These are phyloP conservation scores for Lagenorhynchus albirostris DNA, from an alignment of 2,113 vertebrate genomes.

Conservation along the genomic window DNA sequence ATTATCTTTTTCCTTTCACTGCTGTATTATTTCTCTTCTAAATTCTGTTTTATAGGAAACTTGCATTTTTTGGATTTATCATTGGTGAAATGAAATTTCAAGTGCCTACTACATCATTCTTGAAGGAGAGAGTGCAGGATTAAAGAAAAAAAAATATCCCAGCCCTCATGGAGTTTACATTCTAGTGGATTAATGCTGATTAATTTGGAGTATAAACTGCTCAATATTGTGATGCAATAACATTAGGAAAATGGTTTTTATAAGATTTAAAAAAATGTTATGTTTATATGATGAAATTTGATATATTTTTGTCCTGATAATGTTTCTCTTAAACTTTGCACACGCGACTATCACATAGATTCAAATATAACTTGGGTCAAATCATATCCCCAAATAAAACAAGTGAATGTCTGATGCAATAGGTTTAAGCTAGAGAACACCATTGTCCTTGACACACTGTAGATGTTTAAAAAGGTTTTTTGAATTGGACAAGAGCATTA, in stretches of 20 bases:
- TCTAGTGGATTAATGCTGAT: not conserved
- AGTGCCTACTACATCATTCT: not conserved
- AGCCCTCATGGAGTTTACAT: not conserved
- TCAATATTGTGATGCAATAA: not conserved
- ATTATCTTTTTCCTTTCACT: not conserved
- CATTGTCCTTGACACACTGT: not conserved
- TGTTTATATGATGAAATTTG: not conserved
- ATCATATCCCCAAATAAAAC: not conserved
- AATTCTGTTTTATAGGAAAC: not conserved
- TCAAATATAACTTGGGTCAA: not conserved
- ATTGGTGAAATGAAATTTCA: slow-evolving; percentile 10
- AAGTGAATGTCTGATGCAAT: not conserved
- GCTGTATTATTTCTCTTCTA: not conserved
- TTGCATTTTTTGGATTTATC: not conserved
- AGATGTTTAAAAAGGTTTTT: not conserved
- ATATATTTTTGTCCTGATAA: not conserved
- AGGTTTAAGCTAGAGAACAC: not conserved
- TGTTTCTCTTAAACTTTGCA: not conserved
- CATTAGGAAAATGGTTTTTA: not conserved
- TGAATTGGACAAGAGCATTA: not conserved
- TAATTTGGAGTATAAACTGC: not conserved
- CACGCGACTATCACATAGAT: not conserved
- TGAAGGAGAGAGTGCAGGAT: not conserved
- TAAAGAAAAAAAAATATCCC: not conserved
- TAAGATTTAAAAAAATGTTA: not conserved